Conservation (phyloP, 2,113 vertebrate species). For the Ochotona princeps region DNA sequence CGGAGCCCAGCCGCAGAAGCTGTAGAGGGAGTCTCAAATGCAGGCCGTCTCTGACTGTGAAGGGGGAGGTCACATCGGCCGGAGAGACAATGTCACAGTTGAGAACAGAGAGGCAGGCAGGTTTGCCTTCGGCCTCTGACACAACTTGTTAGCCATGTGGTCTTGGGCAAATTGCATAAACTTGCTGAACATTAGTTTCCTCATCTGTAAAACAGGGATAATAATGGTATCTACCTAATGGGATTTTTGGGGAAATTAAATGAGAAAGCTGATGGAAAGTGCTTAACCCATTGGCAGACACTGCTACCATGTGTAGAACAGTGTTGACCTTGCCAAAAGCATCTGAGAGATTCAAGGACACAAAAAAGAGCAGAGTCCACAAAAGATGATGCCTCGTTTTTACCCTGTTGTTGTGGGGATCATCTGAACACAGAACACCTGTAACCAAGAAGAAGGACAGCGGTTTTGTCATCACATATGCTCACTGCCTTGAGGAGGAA, state of each 20-base stretch:
- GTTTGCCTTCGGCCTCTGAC: neutral
- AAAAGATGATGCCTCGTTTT: neutral
- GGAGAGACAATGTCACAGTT: neutral
- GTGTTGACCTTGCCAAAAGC: neutral
- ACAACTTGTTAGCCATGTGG: neutral
- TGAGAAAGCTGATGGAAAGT: neutral
- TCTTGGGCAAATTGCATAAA: neutral
- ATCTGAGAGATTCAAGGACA: neutral
- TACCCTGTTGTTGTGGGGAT: neutral
- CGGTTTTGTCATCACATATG: neutral
- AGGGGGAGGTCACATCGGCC: neutral
- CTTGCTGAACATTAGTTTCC: slow-evolving; percentile 13
- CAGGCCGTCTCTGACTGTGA: neutral
- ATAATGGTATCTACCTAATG: neutral
- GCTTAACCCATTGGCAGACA: neutral
- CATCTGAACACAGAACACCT: neutral
- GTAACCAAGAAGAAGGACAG: neutral
- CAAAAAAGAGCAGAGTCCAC: neutral
- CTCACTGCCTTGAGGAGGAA: neutral
- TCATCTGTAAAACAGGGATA: neutral
- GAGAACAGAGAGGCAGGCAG: neutral
- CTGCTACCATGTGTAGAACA: neutral
- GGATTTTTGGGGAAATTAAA: neutral
- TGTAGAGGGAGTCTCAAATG: neutral
- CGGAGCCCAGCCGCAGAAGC: neutral